Conservation (phyloP, 2,113 vertebrate species). For the Girardinichthys multiradiatus region DNA sequence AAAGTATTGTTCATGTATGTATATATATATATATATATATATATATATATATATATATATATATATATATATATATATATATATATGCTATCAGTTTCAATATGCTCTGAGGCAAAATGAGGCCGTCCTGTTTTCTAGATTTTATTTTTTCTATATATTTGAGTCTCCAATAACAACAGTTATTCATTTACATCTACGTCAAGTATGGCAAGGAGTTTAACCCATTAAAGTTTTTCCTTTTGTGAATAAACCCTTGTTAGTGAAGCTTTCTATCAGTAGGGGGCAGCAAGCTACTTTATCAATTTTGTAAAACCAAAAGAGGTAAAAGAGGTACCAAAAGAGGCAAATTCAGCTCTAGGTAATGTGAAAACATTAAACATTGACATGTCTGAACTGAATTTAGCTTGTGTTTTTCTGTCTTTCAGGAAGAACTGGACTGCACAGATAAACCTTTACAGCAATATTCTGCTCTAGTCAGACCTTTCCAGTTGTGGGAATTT, state of each 20-base stretch:
- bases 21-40: no score
- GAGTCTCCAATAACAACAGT: not conserved
- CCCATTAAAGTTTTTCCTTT: no score
- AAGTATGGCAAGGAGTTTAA: no score
- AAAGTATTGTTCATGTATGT: no score
- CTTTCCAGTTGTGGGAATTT: constrained; percentile 24
- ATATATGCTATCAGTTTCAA: no score
- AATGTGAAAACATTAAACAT: not conserved
- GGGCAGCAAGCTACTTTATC: constrained; percentile 5
- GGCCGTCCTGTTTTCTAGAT: no score
- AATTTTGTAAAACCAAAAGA: not conserved
- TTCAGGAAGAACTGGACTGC: constrained; percentile 76
- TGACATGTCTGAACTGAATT: not conserved
- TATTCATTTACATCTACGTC: no score
- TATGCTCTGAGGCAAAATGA: no score
- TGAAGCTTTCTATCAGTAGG: constrained; percentile 4
- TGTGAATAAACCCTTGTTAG: not conserved
- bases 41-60: no score
- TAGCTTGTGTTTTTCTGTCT: constrained; percentile 22
- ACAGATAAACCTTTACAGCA: constrained; percentile 46
- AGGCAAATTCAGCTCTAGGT: not conserved
- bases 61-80: no score
- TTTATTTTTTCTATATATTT: no score
- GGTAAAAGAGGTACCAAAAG: no score
- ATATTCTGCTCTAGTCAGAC: constrained; percentile 23